Evolutionary conservation across 2,113 vertebrate genomes (phyloP), one percentile per base, ranked within the genome.

Genomic region (Lota lota): DNA sequence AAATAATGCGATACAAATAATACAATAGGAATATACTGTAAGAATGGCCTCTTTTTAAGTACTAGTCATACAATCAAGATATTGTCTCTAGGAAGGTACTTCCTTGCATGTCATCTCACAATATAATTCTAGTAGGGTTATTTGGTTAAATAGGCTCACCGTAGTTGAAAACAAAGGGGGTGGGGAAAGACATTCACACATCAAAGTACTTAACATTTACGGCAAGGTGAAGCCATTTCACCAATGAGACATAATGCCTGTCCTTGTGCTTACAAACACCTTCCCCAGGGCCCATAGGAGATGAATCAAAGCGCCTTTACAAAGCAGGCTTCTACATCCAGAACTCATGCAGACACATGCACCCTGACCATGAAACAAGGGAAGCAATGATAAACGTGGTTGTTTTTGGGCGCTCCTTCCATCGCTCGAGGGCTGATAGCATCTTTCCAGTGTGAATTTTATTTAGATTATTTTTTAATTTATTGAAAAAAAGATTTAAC

Each of bases 261-360:
- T 22, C 75, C n/a, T 79, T 82, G 73, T 79, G 20, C 51, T 53
- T 61, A 72, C 20, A 40, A 80, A 78, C 61, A 73, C 73, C 1
- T 59, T 64, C 70, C 79, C 70, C 20, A 24, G 28, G 74, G 77
- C 77, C 18, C 4, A 12, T 59, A 47, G 22, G 24, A 63, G 54
- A 67, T 40, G 2, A 70, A 15, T 70, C 51, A 51, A 2, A 63
- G 61, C 36, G 62, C 36, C 17, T 33, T 33, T 15, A 73, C 69
- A 76, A 69, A 68, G 56, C 54, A 22, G 74, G 70, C 47, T 62
- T 70, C 61, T 50, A 21, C 16, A 64, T 72, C 1, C 18, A 33
- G 22, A 2, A 58, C 67, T 5, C 58, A 66, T 60, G 60, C 56
- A 56, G 19, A 58, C 33, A 54, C 15, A 22, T 53, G 4, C 22